Conservation (phyloP, 2,113 vertebrate species). For the Salminus brasiliensis region DNA sequence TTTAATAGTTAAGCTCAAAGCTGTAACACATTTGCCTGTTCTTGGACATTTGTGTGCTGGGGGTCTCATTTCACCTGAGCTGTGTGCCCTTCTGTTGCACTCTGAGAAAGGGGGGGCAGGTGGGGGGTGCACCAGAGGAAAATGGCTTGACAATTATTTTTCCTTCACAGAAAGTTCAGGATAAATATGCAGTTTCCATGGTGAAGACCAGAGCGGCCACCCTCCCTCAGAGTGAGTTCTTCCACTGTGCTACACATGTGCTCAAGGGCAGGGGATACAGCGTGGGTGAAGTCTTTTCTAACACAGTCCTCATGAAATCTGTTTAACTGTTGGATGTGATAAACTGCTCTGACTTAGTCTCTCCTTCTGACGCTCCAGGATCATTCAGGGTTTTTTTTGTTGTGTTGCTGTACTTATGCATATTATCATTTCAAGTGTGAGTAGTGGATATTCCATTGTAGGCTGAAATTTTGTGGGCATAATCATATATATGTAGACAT, state of each 20-base stretch:
- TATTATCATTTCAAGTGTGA: too few relatives aligned
- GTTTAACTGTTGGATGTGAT: too few relatives aligned
- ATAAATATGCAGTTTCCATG: constrained; percentile 72
- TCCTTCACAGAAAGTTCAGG: constrained; percentile 83
- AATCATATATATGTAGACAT: too few relatives aligned
- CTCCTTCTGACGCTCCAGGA: too few relatives aligned
- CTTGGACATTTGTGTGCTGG: constrained; percentile 4
- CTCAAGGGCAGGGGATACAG: neutral
- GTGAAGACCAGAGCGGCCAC: constrained; percentile 82
- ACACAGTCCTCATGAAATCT: neutral
- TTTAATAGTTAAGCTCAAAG: constrained; percentile 43
- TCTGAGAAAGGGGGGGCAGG: neutral
- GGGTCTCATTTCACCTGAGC: neutral
- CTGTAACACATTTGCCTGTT: constrained; percentile 41
- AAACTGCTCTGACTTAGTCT: too few relatives aligned
- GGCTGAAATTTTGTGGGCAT: too few relatives aligned
- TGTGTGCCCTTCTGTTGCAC: neutral
- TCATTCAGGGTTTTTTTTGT: too few relatives aligned
- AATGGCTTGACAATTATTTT: neutral
- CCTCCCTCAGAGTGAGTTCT: constrained; percentile 87
- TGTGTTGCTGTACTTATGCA: too few relatives aligned
- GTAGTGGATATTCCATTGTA: too few relatives aligned
- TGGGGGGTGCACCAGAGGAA: neutral
- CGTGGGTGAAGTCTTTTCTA: neutral
- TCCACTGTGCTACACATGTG: neutral